Evolutionary conservation across 2,113 vertebrate genomes (phyloP).

Genomic region (Carassius auratus): DNA sequence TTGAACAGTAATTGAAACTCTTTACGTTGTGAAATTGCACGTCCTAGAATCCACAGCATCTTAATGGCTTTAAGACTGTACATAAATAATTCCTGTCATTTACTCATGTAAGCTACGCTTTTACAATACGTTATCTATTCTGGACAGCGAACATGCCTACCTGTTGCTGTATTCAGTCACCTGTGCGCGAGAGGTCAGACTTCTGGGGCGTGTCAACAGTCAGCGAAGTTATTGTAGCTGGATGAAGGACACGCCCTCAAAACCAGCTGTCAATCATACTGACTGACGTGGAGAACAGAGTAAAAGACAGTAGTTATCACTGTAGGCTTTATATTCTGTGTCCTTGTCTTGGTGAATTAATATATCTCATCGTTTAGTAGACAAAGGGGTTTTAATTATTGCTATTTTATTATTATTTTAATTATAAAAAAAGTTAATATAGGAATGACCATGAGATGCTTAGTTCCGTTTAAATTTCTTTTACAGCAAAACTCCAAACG

Average conservation of each 20-base stretch:
- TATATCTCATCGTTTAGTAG: neutral
- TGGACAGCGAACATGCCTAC: constrained; percentile 5
- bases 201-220: neutral
- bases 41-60: neutral
- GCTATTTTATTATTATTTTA: neutral
- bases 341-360: neutral
- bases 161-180: constrained; percentile 39
- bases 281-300: neutral
- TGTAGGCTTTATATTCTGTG: neutral
- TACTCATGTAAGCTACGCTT: neutral
- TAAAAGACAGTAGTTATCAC: neutral
- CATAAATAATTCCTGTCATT: neutral
- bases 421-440: neutral
- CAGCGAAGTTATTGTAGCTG: neutral
- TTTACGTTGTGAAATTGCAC: neutral
- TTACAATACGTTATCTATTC: neutral
- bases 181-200: constrained; percentile 22
- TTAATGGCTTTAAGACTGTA: neutral
- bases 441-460: neutral
- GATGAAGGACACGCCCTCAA: constrained; percentile 17
- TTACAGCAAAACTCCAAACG: neutral
- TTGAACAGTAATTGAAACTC: neutral
- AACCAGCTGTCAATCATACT: constrained; percentile 21
- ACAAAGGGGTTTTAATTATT: neutral
- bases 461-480: neutral